Evolutionary conservation across 2,113 vertebrate genomes (phyloP).

Genomic region (Progne subis): DNA sequence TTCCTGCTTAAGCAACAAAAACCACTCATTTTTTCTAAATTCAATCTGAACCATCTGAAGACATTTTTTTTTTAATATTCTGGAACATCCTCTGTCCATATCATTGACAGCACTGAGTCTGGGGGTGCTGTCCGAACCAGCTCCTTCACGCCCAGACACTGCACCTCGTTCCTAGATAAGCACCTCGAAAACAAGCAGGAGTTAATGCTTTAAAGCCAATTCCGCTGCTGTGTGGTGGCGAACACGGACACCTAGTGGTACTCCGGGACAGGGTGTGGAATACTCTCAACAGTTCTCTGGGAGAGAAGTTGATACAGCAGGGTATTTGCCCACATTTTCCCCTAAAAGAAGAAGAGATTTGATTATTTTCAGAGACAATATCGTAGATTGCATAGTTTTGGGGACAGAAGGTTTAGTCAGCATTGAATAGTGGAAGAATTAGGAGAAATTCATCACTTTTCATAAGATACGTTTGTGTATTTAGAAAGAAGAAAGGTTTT

Average conservation of each 20-base stretch:
- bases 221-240: background rate
- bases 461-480: background rate
- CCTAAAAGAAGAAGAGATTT: background rate
- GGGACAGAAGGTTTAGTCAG: background rate
- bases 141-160: background rate
- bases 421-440: background rate
- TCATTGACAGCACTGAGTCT: background rate
- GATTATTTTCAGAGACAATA: background rate
- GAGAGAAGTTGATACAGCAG: background rate
- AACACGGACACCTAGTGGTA: conserved; percentile 70
- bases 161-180: background rate
- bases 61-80: background rate
- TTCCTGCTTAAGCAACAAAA: background rate
- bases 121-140: background rate
- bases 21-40: background rate
- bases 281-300: background rate
- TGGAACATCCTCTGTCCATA: background rate
- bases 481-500: background rate
- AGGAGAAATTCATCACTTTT: background rate
- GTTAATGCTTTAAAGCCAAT: background rate
- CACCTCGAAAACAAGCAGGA: background rate
- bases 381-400: background rate
- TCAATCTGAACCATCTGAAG: background rate
- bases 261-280: background rate
- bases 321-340: background rate